These are phyloP conservation scores for Resseliella maxima DNA, from an alignment of 2,888 invertebrate genomes.

Conservation along the genomic window DNA sequence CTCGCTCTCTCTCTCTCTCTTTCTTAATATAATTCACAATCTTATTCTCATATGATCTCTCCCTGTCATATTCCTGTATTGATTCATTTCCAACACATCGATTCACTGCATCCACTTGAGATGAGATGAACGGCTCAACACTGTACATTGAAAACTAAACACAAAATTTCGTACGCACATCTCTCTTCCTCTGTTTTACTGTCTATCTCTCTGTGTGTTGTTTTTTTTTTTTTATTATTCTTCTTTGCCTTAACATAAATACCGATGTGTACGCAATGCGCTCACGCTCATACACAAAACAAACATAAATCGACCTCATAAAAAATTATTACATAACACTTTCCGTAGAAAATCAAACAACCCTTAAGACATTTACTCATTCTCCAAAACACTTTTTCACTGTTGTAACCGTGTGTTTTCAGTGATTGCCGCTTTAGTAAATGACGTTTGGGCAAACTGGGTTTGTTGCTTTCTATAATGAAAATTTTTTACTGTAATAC, in stretches of 20 bases:
- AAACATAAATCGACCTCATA: conserved; percentile 55
- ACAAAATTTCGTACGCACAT: not conserved
- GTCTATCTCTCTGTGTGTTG: no score
- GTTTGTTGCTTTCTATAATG: not conserved
- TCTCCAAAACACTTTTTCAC: not conserved
- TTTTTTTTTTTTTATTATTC: no score
- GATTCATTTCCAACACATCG: not conserved
- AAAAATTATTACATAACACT: conserved; percentile 54
- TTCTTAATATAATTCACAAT: no score
- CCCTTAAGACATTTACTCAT: conserved; percentile 54
- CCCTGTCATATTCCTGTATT: not conserved
- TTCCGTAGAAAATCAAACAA: conserved; percentile 51
- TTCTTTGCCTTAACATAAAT: not conserved
- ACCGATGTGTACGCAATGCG: not conserved
- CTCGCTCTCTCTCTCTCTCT: not conserved
- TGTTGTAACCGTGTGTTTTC: not conserved
- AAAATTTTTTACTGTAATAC: not conserved
- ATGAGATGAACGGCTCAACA: not conserved
- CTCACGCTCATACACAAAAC: not conserved
- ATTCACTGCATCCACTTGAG: not conserved
- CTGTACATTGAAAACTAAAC: not conserved
- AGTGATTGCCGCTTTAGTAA: not conserved
- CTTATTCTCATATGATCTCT: not conserved
- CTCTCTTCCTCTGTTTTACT: not conserved
- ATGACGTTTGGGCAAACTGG: not conserved